phyloP scores from a whole-genome alignment of 2,888 invertebrate species.

The Villa cingulata region DNA sequence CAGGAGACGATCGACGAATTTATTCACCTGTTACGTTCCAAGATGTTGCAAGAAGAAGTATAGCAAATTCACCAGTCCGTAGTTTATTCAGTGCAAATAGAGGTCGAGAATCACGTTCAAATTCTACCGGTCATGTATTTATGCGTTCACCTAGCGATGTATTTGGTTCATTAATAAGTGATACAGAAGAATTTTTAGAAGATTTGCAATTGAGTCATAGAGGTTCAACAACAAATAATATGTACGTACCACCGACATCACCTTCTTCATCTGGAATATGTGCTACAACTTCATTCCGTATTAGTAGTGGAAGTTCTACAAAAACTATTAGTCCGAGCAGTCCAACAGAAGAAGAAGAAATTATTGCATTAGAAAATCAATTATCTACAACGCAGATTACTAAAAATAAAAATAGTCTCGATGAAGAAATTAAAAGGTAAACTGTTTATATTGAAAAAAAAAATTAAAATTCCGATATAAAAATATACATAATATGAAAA shows the following conservation, averaged over 20 bases:
- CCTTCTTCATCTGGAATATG: slow-evolving; percentile 26
- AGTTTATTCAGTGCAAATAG: slow-evolving; percentile 31
- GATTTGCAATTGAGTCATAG: slow-evolving; percentile 29
- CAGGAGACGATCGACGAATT: slow-evolving; percentile 51
- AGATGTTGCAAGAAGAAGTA: slow-evolving; percentile 65
- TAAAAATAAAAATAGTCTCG: no score
- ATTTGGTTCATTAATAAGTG: slow-evolving; percentile 42
- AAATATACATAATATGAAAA: no score
- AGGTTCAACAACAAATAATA: slow-evolving; percentile 23
- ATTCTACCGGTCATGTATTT: slow-evolving; percentile 48
- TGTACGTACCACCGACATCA: slow-evolving; percentile 16
- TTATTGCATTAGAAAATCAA: slow-evolving; percentile 28
- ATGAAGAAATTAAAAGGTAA: no score
- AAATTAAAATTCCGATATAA: neutral
- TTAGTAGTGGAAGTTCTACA: slow-evolving; percentile 40
- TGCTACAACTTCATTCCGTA: slow-evolving; percentile 44
- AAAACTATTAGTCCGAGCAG: slow-evolving; percentile 27
- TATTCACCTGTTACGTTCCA: slow-evolving; percentile 78
- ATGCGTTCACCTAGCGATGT: slow-evolving; percentile 45
- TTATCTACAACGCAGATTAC: no score
- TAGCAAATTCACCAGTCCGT: slow-evolving; percentile 60
- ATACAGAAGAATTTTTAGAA: slow-evolving; percentile 43
- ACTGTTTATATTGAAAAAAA: no score
- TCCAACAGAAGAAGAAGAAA: slow-evolving; percentile 31
- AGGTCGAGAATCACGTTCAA: slow-evolving; percentile 51